Evolutionary conservation across 2,113 vertebrate genomes (phyloP).

Genomic region (Gallinago jamesoni): DNA sequence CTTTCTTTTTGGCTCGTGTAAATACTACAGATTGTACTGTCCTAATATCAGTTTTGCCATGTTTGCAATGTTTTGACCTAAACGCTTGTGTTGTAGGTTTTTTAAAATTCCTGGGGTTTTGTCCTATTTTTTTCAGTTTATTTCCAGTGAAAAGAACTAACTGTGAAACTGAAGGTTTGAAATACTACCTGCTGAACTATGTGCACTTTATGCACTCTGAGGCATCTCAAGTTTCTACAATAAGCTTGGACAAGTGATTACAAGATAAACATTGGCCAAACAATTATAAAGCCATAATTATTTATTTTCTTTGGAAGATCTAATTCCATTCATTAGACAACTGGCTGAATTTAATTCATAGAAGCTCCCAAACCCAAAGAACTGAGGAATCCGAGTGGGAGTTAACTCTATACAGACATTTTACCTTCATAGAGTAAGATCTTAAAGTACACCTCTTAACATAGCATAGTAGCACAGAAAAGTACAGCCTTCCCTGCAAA

Average conservation of each 20-base stretch:
- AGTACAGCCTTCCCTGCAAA: not conserved
- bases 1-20: not conserved
- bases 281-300: not conserved
- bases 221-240: not conserved
- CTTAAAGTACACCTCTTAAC: not conserved
- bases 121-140: not conserved
- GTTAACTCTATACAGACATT: not conserved
- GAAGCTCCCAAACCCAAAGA: not conserved
- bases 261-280: not conserved
- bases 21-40: not conserved
- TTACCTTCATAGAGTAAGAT: not conserved
- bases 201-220: not conserved
- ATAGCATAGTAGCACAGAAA: not conserved
- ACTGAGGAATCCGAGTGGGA: not conserved
- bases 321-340: not conserved
- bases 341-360: not conserved
- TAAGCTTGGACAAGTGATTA: not conserved
- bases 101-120: fast-evolving
- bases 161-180: not conserved
- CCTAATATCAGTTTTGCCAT: not conserved
- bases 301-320: not conserved
- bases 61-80: not conserved
- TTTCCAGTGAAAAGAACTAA: not conserved
- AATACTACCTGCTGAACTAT: not conserved
- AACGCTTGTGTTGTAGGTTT: not conserved